These are phyloP conservation scores for Uria lomvia DNA, from an alignment of 2,113 vertebrate species.

Conservation along the genomic window DNA sequence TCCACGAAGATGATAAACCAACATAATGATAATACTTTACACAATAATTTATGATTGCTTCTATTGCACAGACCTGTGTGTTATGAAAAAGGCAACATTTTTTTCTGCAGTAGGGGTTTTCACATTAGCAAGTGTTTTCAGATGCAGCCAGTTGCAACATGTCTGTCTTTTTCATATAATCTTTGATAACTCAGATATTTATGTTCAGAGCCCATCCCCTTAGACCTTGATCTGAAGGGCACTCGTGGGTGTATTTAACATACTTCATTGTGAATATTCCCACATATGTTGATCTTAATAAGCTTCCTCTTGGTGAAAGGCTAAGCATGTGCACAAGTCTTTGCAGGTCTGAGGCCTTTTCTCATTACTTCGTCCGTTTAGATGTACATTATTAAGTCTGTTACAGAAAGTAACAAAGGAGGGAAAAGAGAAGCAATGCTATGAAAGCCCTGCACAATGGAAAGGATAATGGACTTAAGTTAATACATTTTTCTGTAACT, in stretches of 20 bases:
- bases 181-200: slow-evolving; percentile 3
- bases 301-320: not conserved
- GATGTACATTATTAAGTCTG: not conserved
- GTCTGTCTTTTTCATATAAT: not conserved
- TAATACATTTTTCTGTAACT: not conserved
- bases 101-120: not conserved
- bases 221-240: slow-evolving; percentile 3
- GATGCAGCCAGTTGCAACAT: not conserved
- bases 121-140: not conserved
- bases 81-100: not conserved
- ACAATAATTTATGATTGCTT: not conserved
- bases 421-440: not conserved
- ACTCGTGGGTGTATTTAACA: not conserved
- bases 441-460: not conserved
- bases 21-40: not conserved
- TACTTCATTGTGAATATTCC: slow-evolving; percentile 2
- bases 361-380: not conserved
- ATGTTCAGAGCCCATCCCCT: slow-evolving; percentile 10
- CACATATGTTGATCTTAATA: not conserved
- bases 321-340: not conserved
- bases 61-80: not conserved
- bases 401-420: not conserved
- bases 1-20: not conserved
- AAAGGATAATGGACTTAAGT: not conserved
- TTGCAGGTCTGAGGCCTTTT: not conserved